Evolutionary conservation across 2,888 invertebrate genomes (phyloP).

Genomic region (Agonum fuliginosum): DNA sequence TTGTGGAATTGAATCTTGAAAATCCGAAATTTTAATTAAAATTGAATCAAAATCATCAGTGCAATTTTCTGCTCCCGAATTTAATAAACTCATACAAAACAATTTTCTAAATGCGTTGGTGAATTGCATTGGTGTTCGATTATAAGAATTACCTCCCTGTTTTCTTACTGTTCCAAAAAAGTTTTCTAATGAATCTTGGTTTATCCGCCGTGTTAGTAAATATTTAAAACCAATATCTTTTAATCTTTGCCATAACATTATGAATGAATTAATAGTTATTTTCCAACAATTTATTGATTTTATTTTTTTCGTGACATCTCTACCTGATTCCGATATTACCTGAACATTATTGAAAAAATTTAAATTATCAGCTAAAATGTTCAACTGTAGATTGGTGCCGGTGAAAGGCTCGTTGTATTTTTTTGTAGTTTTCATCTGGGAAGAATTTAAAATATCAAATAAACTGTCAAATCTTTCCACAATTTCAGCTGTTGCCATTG

Average conservation of each 20-base stretch:
- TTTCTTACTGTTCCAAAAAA: constrained; percentile 60
- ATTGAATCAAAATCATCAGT: constrained; percentile 55
- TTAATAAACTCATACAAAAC: constrained; percentile 40
- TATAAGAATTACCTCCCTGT: constrained; percentile 57
- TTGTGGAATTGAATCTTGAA: neutral
- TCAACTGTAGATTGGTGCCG: constrained; percentile 57
- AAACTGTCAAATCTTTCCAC: constrained; percentile 63
- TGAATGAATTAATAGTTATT: constrained; percentile 40
- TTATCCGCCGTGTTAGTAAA: constrained; percentile 23
- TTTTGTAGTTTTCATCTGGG: constrained; percentile 40
- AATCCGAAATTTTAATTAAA: neutral
- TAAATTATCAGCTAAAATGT: constrained; percentile 61
- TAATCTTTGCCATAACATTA: constrained; percentile 2
- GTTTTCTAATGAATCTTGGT: constrained; percentile 45
- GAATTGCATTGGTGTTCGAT: constrained; percentile 61
- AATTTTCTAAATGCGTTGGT: constrained; percentile 34
- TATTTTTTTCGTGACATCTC: constrained; percentile 61
- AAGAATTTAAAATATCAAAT: constrained; percentile 64
- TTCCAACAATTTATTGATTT: constrained; percentile 32
- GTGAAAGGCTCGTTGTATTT: constrained; percentile 54
- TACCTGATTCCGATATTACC: constrained; percentile 55
- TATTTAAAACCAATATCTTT: constrained; percentile 1
- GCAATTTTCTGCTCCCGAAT: constrained; percentile 59
- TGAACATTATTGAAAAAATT: constrained; percentile 60
- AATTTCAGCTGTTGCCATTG: constrained; percentile 60